A percentile compares a stretch with the other conserved stretches of the same genome.
Evolutionary conservation across 53 echinoderm and acorn worm genomes (phyloP).

Genomic region (Holothuria scabra): DNA sequence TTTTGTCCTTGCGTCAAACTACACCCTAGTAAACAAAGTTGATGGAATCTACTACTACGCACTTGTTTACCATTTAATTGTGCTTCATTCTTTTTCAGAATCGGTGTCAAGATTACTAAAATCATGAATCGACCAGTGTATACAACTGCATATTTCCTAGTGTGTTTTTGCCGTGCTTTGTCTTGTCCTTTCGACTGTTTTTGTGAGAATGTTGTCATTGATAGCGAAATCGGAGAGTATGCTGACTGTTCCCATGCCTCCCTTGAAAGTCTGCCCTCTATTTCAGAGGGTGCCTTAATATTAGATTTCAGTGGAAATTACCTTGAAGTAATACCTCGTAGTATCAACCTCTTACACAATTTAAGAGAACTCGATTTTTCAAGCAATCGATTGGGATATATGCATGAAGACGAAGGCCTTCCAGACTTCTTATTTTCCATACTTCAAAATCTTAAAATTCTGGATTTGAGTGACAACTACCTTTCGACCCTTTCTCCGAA

Average conservation of each 20-base stretch:
- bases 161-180: too few relatives aligned
- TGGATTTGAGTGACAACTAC: not conserved
- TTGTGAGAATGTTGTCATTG: not conserved
- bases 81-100: too few relatives aligned
- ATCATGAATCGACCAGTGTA: too few relatives aligned
- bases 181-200: not conserved
- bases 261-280: not conserved
- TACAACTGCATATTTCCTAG: too few relatives aligned
- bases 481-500: not conserved
- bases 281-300: not conserved
- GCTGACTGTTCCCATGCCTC: not conserved
- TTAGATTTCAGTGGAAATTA: not conserved
- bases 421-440: not conserved
- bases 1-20: too few relatives aligned
- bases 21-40: too few relatives aligned
- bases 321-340: not conserved
- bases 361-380: not conserved
- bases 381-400: not conserved
- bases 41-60: too few relatives aligned
- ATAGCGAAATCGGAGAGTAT: not conserved
- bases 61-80: too few relatives aligned
- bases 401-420: not conserved
- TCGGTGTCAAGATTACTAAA: too few relatives aligned
- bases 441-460: not conserved
- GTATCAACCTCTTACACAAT: not conserved